Evolutionary conservation across 35 echinoderm and acorn worm genomes (phyloP).

Genomic region (Lytechinus pictus): DNA sequence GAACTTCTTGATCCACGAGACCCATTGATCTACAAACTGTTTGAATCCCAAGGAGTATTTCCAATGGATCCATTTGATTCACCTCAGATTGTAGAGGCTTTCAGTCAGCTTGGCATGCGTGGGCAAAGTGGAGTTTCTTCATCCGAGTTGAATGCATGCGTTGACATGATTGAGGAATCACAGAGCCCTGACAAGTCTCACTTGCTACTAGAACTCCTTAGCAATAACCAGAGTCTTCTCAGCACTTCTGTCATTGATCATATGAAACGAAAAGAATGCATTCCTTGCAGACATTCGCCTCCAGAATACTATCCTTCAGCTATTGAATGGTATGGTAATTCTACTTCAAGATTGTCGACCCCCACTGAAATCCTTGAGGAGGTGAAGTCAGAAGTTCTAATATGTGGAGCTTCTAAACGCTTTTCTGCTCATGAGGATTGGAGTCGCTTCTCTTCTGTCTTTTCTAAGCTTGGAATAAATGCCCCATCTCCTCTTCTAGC

Average conservation of each 20-base stretch:
- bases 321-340: neutral
- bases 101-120: conserved; percentile 24
- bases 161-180: neutral
- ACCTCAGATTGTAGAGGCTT: neutral
- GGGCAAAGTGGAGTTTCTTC: neutral
- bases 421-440: neutral
- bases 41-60: neutral
- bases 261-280: conserved; percentile 28
- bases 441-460: neutral
- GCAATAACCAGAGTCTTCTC: neutral
- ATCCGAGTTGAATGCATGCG: neutral
- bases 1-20: conserved; percentile 1
- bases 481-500: neutral
- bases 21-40: neutral
- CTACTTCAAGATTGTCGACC: neutral
- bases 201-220: neutral
- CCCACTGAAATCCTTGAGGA: neutral
- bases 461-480: neutral
- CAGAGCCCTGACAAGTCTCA: neutral
- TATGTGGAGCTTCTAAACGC: conserved; percentile 5
- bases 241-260: neutral
- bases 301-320: neutral
- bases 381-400: neutral
- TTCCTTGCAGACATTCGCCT: neutral
- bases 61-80: neutral